Evolutionary conservation across 1,140 invertebrate species (phyloP), one percentile per base, ranked within the genome.

Genomic region (Drosophila baimaii): DNA sequence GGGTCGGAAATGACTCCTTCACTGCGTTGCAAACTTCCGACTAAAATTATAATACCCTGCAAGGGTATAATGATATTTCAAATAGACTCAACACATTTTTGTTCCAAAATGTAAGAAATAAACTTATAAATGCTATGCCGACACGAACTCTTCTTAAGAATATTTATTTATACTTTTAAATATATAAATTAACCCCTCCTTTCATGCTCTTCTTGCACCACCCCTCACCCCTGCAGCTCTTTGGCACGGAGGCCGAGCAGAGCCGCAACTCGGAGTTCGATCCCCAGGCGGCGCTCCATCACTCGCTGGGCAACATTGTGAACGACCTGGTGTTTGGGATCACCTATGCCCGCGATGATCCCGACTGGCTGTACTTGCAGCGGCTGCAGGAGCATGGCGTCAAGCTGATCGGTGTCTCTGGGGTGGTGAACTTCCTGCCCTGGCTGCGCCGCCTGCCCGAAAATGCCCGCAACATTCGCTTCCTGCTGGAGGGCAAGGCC

Each of bases 341-440:
- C 63, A 93, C 93, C 63, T 97, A 95, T 83, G 82, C 93, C 1
- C 93, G 94, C 58, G 92, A 95, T 29, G 95, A 97, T 80, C 92
- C 93, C 57, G 94, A 94, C 13, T 97, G 96, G 96, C 93, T 92
- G 27, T 96, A 95, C 94, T 91, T 97, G 46, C 93, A 95, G 75
- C 88, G 95, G 62, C 91, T 96, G 19, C 95, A 97, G 90, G 96
- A 97, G 88, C 95, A 96, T 86, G 96, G 96, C 1, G 94, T 95
- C 25, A 95, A 97, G 85, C 93, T 95, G 62, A 95, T 97, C 71
- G 96, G 96, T 0, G 94, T 97, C 9, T 95, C 96, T 10, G 96
- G 96, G 2, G 94, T 95, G 15, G 92, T 97, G 0, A 98, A 97
- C 90, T 97, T 97, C 90, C 92, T 97, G 41, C 96, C 97, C 27